Conservation (phyloP, 2,797 vertebrate species). For the Pantherophis vulpinus region DNA sequence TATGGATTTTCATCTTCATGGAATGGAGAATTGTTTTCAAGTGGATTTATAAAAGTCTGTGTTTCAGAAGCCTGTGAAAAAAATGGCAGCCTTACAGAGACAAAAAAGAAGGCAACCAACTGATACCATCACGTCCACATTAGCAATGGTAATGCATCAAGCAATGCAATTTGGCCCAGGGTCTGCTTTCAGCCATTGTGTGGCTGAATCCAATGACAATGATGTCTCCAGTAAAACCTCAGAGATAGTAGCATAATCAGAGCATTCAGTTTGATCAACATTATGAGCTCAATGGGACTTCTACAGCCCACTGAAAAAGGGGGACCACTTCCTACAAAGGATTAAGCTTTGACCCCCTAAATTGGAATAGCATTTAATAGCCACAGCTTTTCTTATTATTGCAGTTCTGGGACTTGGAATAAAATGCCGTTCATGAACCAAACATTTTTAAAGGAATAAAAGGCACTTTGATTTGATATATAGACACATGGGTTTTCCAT, state of each 20-base stretch:
- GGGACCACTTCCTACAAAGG: neutral
- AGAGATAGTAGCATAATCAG: neutral
- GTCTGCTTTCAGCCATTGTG: neutral
- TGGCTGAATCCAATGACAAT: neutral
- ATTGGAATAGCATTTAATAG: neutral
- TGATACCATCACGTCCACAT: neutral
- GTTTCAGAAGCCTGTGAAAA: neutral
- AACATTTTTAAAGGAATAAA: neutral
- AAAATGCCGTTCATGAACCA: neutral
- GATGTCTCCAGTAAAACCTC: neutral
- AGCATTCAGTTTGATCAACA: neutral
- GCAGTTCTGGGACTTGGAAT: neutral
- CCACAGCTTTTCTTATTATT: neutral
- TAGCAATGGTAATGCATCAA: neutral
- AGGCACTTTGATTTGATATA: neutral
- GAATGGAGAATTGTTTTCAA: neutral
- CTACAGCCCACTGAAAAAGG: neutral
- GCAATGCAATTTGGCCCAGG: rapidly evolving
- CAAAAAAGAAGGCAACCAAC: neutral
- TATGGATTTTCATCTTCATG: neutral
- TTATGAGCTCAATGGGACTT: neutral
- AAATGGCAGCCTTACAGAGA: neutral
- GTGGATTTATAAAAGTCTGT: neutral
- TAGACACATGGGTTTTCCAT: too few relatives aligned
- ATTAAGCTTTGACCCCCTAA: neutral